Evolutionary conservation across 2,113 vertebrate species (phyloP), one percentile per base, ranked within the genome.

Genomic region (Perccottus glenii): DNA sequence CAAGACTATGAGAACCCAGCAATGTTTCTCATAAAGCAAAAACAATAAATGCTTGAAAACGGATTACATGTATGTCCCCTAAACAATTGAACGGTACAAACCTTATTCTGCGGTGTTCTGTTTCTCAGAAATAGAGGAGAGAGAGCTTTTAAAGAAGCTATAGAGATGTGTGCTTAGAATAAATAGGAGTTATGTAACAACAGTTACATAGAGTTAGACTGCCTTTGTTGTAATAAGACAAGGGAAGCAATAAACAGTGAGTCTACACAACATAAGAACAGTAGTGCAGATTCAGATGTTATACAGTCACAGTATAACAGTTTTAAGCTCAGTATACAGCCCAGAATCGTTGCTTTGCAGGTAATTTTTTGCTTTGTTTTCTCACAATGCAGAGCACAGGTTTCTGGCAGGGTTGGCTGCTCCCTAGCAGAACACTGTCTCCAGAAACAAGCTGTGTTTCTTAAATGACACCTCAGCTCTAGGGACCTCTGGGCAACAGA

Each of bases 391-490:
- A 44, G 58, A 32, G 61, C 27, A 49, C 36, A 40, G n/a, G 10
- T 15, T n/a, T 65, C 52, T 65, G 60, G 50, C 57, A 70, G 77
- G 11, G 33, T 6, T 55, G 33, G 52, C 33, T 55, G 33, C 33
- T 78, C 60, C 50, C 67, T 67, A 66, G 57, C 59, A 67, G 68
- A 61, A 76, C 73, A 69, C 67, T 62, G 59, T 62, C 80, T 59
- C 75, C 75, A 73, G 50, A 81, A 85, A 68, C 73, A 78, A 77
- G 65, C 71, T 60, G 78, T 70, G 64, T 82, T 84, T 83, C 68
- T 64, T 82, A 83, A 87, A 84, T 84, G 86, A 90, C 85, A 86
- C 67, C 78, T 74, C 77, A 42, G 68, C 80, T 81, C 71, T 11
- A 9, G 77, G 62, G 78, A 81, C 82, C 78, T 61, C 35, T 60